These are phyloP conservation scores for Oriolus oriolus DNA, from an alignment of 2,113 vertebrate species.

Conservation along the genomic window DNA sequence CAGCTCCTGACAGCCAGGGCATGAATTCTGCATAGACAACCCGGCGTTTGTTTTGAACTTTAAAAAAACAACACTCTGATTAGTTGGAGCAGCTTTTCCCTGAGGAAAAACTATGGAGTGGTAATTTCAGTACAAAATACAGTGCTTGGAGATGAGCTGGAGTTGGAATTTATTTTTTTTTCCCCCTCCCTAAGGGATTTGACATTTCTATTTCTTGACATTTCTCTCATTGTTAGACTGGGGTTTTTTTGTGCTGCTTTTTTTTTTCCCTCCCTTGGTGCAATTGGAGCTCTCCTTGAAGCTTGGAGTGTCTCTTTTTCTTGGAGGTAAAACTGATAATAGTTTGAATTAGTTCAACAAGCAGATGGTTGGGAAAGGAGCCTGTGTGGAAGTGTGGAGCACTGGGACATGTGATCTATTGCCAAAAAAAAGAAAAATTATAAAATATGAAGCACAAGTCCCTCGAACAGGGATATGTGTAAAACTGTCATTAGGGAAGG, in stretches of 20 bases:
- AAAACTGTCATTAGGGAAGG: background rate
- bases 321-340: constrained; percentile 42
- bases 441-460: background rate
- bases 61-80: constrained; percentile 53
- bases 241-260: background rate
- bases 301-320: constrained; percentile 32
- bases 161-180: constrained; percentile 31
- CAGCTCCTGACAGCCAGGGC: background rate
- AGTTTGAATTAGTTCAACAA: constrained; percentile 50
- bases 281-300: constrained; percentile 43
- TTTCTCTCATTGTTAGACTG: constrained; percentile 53
- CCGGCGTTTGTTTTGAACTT: constrained; percentile 66
- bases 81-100: constrained; percentile 46
- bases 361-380: constrained; percentile 38
- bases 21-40: background rate
- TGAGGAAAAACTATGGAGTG: background rate
- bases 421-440: background rate
- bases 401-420: background rate
- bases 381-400: background rate
- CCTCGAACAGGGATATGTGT: background rate
- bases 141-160: constrained; percentile 18
- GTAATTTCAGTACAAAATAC: constrained; percentile 61
- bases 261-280: background rate
- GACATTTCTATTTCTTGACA: constrained; percentile 71
- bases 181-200: constrained; percentile 38